These are phyloP conservation scores for Lasaia peninsularis DNA, from an alignment of 1,140 invertebrate genomes.

Conservation along the genomic window DNA sequence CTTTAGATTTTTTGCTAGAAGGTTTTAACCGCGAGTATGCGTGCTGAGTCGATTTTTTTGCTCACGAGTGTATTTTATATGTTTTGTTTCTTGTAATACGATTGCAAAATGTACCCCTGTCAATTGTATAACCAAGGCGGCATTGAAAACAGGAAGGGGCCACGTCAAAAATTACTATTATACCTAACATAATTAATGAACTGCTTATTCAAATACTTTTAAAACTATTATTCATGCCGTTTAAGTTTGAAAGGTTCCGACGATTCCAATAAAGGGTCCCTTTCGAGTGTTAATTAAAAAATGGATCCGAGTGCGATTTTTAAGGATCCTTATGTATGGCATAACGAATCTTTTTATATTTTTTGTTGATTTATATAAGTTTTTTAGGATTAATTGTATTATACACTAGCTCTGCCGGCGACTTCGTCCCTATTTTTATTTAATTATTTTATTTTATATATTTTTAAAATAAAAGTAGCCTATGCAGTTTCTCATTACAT, in stretches of 20 bases:
- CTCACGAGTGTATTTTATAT: too few species aligned
- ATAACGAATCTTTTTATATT: constrained; percentile 48
- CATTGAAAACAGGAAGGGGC: constrained; percentile 71
- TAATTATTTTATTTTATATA: too few species aligned
- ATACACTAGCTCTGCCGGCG: too few species aligned
- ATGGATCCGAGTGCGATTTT: constrained; percentile 60
- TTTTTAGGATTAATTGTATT: background rate
- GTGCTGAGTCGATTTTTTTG: too few species aligned
- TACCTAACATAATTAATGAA: constrained; percentile 72
- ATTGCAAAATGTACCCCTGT: constrained; percentile 32
- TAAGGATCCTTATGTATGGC: constrained; percentile 40
- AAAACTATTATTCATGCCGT: constrained; percentile 76
- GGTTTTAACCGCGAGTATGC: too few species aligned
- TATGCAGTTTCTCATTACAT: too few species aligned
- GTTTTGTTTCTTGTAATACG: constrained; percentile 13
- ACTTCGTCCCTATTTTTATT: too few species aligned
- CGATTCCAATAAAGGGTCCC: constrained; percentile 60
- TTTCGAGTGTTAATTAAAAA: constrained; percentile 68
- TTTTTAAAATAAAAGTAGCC: too few species aligned
- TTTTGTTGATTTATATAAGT: constrained; percentile 24
- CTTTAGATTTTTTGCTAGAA: background rate
- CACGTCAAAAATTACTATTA: constrained; percentile 74
- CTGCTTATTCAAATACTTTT: constrained; percentile 75
- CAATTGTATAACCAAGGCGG: constrained; percentile 62
- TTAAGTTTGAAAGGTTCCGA: constrained; percentile 71